These are phyloP conservation scores for Dasyurus viverrinus DNA, from an alignment of 2,113 vertebrate species.

Conservation along the genomic window DNA sequence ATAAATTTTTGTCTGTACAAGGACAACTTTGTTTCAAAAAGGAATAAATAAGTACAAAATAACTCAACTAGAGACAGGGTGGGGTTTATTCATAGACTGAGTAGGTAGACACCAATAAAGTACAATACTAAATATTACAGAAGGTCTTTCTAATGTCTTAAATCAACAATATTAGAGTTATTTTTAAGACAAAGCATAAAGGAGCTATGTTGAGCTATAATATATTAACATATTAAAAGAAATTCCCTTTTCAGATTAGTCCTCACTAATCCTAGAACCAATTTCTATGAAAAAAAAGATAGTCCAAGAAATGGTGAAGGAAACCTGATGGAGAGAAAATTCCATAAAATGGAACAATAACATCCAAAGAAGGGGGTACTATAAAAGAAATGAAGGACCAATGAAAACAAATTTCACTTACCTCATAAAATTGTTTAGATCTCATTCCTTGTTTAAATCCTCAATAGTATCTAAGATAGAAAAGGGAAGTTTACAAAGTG, in stretches of 20 bases:
- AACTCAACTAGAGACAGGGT: not conserved
- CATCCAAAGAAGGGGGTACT: not conserved
- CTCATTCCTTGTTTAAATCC: not conserved
- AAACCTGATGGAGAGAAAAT: not conserved
- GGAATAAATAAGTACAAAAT: constrained; percentile 36
- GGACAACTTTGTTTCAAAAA: not conserved
- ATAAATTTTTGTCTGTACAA: not conserved
- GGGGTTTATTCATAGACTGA: not conserved
- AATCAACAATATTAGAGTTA: constrained; percentile 39
- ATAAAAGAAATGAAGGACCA: not conserved
- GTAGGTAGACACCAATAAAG: not conserved
- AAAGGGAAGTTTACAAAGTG: not conserved
- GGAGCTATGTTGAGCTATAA: constrained; percentile 28
- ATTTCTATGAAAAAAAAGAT: not conserved
- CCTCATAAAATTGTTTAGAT: not conserved
- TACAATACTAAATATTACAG: constrained; percentile 30
- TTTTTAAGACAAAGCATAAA: not conserved
- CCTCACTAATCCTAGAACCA: not conserved
- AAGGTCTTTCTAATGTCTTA: constrained; percentile 14
- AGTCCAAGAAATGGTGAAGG: not conserved
- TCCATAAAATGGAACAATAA: not conserved
- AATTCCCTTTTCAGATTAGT: constrained; percentile 23
- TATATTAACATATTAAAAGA: constrained; percentile 12
- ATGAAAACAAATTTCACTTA: not conserved
- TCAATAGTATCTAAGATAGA: not conserved